These are phyloP conservation scores for Camponotus floridanus DNA, from an alignment of 1,140 invertebrate genomes.

Conservation along the genomic window DNA sequence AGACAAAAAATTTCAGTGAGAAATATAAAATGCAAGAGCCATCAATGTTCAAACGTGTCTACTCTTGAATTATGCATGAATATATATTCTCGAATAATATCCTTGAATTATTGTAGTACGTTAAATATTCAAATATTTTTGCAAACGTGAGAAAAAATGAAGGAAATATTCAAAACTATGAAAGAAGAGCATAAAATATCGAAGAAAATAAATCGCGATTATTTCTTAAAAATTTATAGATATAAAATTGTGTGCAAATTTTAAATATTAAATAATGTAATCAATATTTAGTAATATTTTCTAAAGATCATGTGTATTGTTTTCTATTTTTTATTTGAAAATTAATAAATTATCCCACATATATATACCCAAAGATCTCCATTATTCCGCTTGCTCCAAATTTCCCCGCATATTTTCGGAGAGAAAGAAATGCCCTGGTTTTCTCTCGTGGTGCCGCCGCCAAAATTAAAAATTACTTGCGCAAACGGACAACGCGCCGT, in stretches of 20 bases:
- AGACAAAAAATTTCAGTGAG: background rate
- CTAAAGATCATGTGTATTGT: background rate
- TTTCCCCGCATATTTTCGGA: conserved; percentile 14
- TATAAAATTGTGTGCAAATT: no score
- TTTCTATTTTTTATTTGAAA: background rate
- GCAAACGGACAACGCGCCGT: conserved; percentile 7
- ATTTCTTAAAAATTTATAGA: background rate
- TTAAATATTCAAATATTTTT: background rate
- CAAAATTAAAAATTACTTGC: conserved; percentile 51
- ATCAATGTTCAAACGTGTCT: background rate
- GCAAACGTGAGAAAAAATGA: background rate
- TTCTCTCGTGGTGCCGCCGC: background rate
- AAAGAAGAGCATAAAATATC: no score
- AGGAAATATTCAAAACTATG: background rate
- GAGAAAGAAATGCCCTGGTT: conserved; percentile 11
- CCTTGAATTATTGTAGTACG: background rate
- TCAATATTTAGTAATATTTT: background rate
- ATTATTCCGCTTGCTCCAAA: conserved; percentile 5
- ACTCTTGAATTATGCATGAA: background rate
- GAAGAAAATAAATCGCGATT: no score
- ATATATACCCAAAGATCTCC: background rate
- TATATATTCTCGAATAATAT: no score
- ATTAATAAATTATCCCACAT: background rate
- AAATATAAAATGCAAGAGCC: background rate
- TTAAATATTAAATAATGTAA: background rate